These are phyloP conservation scores for Caprella mutica DNA, from an alignment of 2,888 invertebrate species.

Conservation along the genomic window DNA sequence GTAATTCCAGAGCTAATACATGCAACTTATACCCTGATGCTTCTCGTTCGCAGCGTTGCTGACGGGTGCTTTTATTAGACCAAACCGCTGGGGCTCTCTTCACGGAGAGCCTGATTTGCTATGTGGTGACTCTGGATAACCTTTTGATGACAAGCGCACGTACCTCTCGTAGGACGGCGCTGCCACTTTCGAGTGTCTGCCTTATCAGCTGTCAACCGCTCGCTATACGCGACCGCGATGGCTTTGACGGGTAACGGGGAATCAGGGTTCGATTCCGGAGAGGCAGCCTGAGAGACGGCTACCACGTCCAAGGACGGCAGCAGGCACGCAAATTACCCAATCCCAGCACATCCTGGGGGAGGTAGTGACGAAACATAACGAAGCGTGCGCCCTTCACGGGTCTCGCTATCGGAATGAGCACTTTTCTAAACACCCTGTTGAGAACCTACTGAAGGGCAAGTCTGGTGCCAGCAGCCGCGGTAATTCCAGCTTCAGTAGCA, in stretches of 20 bases:
- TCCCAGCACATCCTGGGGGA: slow-evolving; percentile 44
- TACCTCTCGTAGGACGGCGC: no score
- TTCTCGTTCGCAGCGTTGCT: no score
- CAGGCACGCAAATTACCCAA: slow-evolving; percentile 49
- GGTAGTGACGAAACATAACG: slow-evolving; percentile 58
- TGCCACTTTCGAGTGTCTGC: slow-evolving; percentile 55
- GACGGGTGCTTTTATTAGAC: slow-evolving; percentile 29
- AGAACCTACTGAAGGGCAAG: slow-evolving; percentile 55
- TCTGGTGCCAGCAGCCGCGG: slow-evolving; percentile 61
- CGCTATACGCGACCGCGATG: slow-evolving; percentile 55
- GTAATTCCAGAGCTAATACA: slow-evolving; percentile 58
- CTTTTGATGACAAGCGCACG: slow-evolving; percentile 41
- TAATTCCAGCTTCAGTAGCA: slow-evolving; percentile 52
- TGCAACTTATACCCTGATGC: no score
- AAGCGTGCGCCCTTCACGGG: slow-evolving; percentile 50
- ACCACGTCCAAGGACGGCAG: slow-evolving; percentile 59
- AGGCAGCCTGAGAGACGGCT: slow-evolving; percentile 44
- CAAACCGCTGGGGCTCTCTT: neutral
- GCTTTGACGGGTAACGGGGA: slow-evolving; percentile 60
- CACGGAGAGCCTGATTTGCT: no score
- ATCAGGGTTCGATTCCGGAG: slow-evolving; percentile 52
- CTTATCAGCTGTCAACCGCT: slow-evolving; percentile 58
- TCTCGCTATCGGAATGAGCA: slow-evolving; percentile 49
- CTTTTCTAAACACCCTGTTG: slow-evolving; percentile 50
- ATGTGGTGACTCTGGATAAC: slow-evolving; percentile 22